Evolutionary conservation across 2,888 invertebrate genomes (phyloP).

Genomic region (Andrena marginata): DNA sequence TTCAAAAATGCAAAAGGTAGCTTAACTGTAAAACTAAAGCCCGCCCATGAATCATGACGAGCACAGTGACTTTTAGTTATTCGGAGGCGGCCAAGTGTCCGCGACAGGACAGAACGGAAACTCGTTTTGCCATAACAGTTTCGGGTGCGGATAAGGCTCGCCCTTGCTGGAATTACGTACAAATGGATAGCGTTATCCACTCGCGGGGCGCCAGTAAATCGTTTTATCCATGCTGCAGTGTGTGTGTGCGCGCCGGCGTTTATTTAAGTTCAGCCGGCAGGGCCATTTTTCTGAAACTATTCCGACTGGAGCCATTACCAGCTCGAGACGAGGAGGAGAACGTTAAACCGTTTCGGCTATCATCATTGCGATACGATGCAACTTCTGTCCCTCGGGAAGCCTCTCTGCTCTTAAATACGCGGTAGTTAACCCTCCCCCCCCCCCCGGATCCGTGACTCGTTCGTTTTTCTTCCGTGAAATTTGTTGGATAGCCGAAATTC

Average conservation of each 20-base stretch:
- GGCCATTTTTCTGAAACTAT: conserved; percentile 82
- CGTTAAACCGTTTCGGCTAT: conserved; percentile 75
- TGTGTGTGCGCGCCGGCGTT: conserved; percentile 64
- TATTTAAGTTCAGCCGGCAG: conserved; percentile 79
- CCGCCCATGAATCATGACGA: neutral
- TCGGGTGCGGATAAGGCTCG: conserved; percentile 62
- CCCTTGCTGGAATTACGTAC: conserved; percentile 75
- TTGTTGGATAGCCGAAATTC: neutral
- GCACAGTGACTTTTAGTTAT: neutral
- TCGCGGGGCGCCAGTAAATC: conserved; percentile 78
- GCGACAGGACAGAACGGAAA: conserved; percentile 28
- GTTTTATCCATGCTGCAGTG: conserved; percentile 74
- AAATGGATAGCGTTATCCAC: conserved; percentile 79
- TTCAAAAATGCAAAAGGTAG: neutral
- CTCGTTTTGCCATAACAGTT: conserved; percentile 72
- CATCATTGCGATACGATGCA: conserved; percentile 74
- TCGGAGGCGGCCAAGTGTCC: neutral
- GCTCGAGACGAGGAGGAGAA: conserved; percentile 67
- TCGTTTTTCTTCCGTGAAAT: conserved; percentile 18
- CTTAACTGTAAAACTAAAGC: conserved; percentile 3
- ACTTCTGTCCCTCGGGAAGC: conserved; percentile 71
- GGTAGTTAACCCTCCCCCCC: conserved; percentile 52
- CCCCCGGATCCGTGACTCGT: conserved; percentile 21
- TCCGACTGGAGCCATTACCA: conserved; percentile 79
- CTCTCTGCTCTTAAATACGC: conserved; percentile 43